Conservation (phyloP, 1,140 invertebrate genomes). For the Drosophila littoralis region DNA sequence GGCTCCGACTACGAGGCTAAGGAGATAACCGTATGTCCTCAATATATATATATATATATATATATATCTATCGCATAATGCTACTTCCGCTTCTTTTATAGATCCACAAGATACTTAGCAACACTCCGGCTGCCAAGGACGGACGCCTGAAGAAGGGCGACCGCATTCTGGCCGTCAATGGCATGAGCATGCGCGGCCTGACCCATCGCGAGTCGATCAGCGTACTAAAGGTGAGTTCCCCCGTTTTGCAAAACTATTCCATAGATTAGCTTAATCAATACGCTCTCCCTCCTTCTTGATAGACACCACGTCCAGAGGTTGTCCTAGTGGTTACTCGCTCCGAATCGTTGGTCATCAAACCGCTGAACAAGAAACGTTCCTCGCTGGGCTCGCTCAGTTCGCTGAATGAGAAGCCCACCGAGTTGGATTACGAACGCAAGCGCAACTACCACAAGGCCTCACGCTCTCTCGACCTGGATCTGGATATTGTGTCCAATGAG, state of each 20-base stretch:
- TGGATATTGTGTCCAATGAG: slow-evolving; percentile 81
- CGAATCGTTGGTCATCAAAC: slow-evolving; percentile 77
- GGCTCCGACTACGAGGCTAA: slow-evolving; percentile 95
- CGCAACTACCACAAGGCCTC: slow-evolving; percentile 81
- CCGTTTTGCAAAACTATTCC: neutral
- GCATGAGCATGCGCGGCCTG: slow-evolving; percentile 91
- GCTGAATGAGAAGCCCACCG: slow-evolving; percentile 78
- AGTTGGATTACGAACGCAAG: slow-evolving; percentile 77
- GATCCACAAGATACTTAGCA: slow-evolving; percentile 94
- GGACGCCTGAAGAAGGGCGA: slow-evolving; percentile 94
- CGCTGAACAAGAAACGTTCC: slow-evolving; percentile 80
- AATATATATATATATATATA: neutral
- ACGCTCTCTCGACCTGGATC: slow-evolving; percentile 76
- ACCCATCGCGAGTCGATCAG: slow-evolving; percentile 93
- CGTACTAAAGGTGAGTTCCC: slow-evolving; percentile 90
- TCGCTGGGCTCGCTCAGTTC: slow-evolving; percentile 82
- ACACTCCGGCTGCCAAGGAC: slow-evolving; percentile 93
- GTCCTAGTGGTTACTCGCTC: slow-evolving; percentile 87
- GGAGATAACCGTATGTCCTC: slow-evolving; percentile 91
- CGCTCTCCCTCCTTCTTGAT: slow-evolving; percentile 25
- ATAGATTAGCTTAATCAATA: slow-evolving; percentile 3
- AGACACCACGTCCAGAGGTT: slow-evolving; percentile 88
- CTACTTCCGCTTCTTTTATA: slow-evolving; percentile 64
- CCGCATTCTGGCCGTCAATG: slow-evolving; percentile 94
- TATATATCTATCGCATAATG: neutral